These are phyloP conservation scores for Desmophyllum pertusum DNA, from an alignment of 92 coral and sea anemone species.

Conservation along the genomic window DNA sequence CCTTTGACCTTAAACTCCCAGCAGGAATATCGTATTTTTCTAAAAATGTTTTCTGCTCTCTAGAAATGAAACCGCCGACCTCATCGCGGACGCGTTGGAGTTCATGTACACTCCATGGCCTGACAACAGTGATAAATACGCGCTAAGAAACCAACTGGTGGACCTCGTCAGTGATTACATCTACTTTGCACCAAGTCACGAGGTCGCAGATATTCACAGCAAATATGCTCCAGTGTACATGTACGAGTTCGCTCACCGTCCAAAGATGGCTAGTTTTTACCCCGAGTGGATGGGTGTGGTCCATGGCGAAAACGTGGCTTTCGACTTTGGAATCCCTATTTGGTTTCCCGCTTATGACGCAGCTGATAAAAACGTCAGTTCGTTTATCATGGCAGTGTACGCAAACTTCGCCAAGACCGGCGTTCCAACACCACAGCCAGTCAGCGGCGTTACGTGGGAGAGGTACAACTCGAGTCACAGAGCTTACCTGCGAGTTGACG, in stretches of 20 bases:
- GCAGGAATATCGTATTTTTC: too few relatives aligned
- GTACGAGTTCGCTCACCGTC: slow-evolving; percentile 42
- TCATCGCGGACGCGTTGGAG: slow-evolving; percentile 45
- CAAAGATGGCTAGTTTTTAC: not conserved
- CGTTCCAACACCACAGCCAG: slow-evolving; percentile 45
- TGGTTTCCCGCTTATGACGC: not conserved
- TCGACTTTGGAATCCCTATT: not conserved
- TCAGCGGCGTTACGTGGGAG: slow-evolving; percentile 53
- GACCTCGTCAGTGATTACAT: slow-evolving; percentile 34
- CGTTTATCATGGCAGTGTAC: slow-evolving; percentile 24
- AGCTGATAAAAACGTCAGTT: slow-evolving; percentile 39
- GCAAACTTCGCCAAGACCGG: slow-evolving; percentile 53
- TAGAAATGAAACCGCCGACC: not conserved
- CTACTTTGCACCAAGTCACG: slow-evolving; percentile 51
- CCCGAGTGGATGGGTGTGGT: slow-evolving; percentile 31
- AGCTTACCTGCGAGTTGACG: slow-evolving; percentile 57
- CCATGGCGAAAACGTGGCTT: slow-evolving; percentile 8
- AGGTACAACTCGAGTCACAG: slow-evolving; percentile 40
- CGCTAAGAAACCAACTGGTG: slow-evolving; percentile 29
- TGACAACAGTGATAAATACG: slow-evolving; percentile 8
- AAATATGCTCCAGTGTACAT: slow-evolving; percentile 39
- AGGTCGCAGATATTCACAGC: slow-evolving; percentile 35
- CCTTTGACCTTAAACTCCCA: too few relatives aligned
- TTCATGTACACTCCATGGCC: slow-evolving; percentile 49
- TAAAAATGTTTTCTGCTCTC: not conserved